Evolutionary conservation across 1,140 invertebrate species (phyloP).

Genomic region (Onthophagus taurus): DNA sequence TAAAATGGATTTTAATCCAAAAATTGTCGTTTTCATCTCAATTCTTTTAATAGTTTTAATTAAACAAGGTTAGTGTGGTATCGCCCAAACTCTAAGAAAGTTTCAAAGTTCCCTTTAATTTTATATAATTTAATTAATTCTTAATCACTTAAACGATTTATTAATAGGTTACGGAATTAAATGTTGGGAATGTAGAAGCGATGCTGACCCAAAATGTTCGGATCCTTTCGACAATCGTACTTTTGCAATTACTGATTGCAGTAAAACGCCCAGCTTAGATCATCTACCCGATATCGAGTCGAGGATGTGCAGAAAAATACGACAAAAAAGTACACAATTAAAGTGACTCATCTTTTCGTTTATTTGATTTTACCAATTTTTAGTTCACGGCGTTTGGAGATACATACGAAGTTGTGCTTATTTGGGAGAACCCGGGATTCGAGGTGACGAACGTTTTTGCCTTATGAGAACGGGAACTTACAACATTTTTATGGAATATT

Average conservation of each 20-base stretch:
- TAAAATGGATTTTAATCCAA: too few relatives aligned
- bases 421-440: constrained; percentile 81
- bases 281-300: constrained; percentile 62
- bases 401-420: constrained; percentile 84
- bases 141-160: not conserved
- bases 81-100: not conserved
- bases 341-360: constrained; percentile 5
- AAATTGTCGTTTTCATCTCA: too few relatives aligned
- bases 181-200: constrained; percentile 86
- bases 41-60: too few relatives aligned
- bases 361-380: constrained; percentile 27
- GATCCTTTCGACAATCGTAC: constrained; percentile 90
- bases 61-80: too few relatives aligned
- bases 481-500: constrained; percentile 90
- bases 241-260: constrained; percentile 78
- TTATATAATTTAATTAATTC: too few relatives aligned
- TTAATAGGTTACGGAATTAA: constrained; percentile 50
- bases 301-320: constrained; percentile 86
- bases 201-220: constrained; percentile 79
- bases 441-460: constrained; percentile 83
- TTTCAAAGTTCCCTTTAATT: not conserved
- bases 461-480: constrained; percentile 84
- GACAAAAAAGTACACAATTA: constrained; percentile 69
- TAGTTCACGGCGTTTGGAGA: constrained; percentile 83
- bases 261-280: constrained; percentile 49